A percentile compares a stretch with the other conserved stretches of the same genome.
Evolutionary conservation across 2,797 vertebrate species (phyloP).

Genomic region (Botia kubotai): DNA sequence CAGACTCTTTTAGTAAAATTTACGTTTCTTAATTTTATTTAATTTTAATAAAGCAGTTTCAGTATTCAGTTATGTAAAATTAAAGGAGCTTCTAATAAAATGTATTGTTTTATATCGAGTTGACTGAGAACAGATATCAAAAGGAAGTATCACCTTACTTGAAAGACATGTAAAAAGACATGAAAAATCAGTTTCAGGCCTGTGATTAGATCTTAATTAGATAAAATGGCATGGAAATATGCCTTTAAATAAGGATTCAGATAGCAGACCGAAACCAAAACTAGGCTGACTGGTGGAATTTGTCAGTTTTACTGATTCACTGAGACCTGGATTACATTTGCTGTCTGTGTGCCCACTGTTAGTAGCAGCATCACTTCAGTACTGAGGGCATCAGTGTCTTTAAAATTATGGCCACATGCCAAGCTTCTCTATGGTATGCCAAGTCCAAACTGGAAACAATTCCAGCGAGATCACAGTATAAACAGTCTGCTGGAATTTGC

Average conservation of each 20-base stretch:
- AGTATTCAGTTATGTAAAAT: too few relatives aligned
- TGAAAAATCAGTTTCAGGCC: background rate
- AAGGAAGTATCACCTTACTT: background rate
- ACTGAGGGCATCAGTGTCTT: background rate
- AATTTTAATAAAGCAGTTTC: too few relatives aligned
- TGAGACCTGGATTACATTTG: constrained; percentile 19
- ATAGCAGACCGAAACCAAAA: constrained; percentile 9
- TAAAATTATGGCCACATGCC: constrained; percentile 18
- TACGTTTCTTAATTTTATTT: too few relatives aligned
- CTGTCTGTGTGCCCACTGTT: constrained; percentile 17
- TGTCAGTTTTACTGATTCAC: background rate
- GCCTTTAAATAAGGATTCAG: background rate
- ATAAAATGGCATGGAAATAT: background rate
- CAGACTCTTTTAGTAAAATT: background rate
- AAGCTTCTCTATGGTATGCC: constrained; percentile 4
- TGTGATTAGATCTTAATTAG: background rate
- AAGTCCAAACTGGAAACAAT: background rate
- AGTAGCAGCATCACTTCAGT: constrained; percentile 27
- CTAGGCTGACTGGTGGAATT: background rate
- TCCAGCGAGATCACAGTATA: constrained; percentile 7
- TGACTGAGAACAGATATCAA: background rate
- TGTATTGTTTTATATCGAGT: background rate
- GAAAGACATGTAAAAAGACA: background rate
- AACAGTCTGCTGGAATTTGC: background rate
- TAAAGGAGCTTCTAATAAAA: too few relatives aligned